Evolutionary conservation across 1,140 invertebrate genomes (phyloP).

Genomic region (Drosophila dunni): DNA sequence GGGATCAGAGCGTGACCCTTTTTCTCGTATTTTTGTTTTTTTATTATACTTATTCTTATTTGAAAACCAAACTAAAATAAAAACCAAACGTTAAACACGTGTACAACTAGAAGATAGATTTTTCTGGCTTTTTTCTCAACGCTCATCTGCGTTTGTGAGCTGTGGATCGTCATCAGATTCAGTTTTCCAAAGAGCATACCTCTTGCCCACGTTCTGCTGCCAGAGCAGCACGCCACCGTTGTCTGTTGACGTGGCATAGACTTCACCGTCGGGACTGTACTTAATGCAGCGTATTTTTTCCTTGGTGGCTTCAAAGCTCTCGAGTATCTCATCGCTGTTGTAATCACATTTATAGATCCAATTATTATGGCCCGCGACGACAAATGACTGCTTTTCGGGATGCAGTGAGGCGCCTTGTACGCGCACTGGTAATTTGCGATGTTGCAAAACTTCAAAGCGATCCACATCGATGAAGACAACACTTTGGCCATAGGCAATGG

Average conservation of each 20-base stretch:
- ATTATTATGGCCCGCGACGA: slow-evolving; percentile 96
- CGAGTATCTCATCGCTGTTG: slow-evolving; percentile 89
- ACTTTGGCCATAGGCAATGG: slow-evolving; percentile 91
- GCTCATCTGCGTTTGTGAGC: background rate
- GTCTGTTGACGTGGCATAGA: slow-evolving; percentile 97
- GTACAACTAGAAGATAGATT: slow-evolving; percentile 24
- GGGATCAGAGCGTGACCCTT: slow-evolving; percentile 59
- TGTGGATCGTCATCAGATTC: background rate
- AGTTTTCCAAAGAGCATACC: slow-evolving; percentile 96
- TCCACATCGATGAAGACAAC: slow-evolving; percentile 92
- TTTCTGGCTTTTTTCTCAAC: slow-evolving; percentile 7
- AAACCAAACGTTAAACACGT: slow-evolving; percentile 34
- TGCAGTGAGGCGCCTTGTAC: slow-evolving; percentile 96
- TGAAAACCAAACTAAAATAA: slow-evolving; percentile 16
- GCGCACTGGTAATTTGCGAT: slow-evolving; percentile 92
- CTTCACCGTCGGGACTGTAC: slow-evolving; percentile 96
- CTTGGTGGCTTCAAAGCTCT: slow-evolving; percentile 98
- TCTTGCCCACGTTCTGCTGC: slow-evolving; percentile 96
- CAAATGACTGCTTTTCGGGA: slow-evolving; percentile 94
- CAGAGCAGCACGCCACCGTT: slow-evolving; percentile 97
- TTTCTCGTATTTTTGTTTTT: slow-evolving; percentile 22
- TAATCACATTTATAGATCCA: slow-evolving; percentile 99
- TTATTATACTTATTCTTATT: slow-evolving; percentile 20
- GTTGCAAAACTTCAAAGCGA: slow-evolving; percentile 91
- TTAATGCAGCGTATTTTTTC: slow-evolving; percentile 96